A percentile compares a stretch with the other conserved stretches of the same genome.
phyloP scores from a whole-genome alignment of 1,140 invertebrate genomes.

The Rhyacophila brunnea region DNA sequence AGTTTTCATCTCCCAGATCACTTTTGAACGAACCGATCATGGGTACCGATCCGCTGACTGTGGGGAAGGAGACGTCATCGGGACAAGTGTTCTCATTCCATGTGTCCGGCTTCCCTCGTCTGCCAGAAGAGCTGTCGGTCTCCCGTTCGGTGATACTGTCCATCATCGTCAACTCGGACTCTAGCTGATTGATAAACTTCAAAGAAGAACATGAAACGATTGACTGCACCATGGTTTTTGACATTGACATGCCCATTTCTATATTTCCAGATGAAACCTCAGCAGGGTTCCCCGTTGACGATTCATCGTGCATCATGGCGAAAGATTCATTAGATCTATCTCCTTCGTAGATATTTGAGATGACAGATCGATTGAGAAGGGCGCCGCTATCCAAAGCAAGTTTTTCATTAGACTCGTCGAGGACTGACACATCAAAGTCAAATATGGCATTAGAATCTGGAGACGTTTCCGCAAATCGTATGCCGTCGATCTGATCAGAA shows the following conservation, averaged over 20 bases:
- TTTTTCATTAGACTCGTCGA: slow-evolving; percentile 44
- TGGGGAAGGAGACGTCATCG: slow-evolving; percentile 75
- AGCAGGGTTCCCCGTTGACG: too few relatives aligned
- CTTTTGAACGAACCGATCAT: slow-evolving; percentile 67
- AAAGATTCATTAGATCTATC: slow-evolving; percentile 52
- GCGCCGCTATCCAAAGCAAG: slow-evolving; percentile 39
- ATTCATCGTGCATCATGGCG: slow-evolving; percentile 39
- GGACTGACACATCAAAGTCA: slow-evolving; percentile 13
- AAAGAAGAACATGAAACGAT: slow-evolving; percentile 6
- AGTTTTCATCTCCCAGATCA: slow-evolving; percentile 49
- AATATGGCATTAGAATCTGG: background rate
- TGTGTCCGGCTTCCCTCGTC: slow-evolving; percentile 52
- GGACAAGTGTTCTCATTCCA: slow-evolving; percentile 75
- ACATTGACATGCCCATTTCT: slow-evolving; percentile 6
- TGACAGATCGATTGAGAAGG: slow-evolving; percentile 33
- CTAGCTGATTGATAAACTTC: slow-evolving; percentile 4
- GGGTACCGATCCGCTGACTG: slow-evolving; percentile 71
- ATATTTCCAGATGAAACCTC: too few relatives aligned
- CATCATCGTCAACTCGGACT: slow-evolving; percentile 26
- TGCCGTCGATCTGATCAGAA: slow-evolving; percentile 10
- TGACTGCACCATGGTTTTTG: slow-evolving; percentile 16
- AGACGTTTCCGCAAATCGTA: background rate
- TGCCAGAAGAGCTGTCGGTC: slow-evolving; percentile 36
- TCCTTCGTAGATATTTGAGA: slow-evolving; percentile 43
- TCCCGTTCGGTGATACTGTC: slow-evolving; percentile 35